These are phyloP conservation scores for Apis laboriosa DNA, from an alignment of 1,140 invertebrate species.

Conservation along the genomic window DNA sequence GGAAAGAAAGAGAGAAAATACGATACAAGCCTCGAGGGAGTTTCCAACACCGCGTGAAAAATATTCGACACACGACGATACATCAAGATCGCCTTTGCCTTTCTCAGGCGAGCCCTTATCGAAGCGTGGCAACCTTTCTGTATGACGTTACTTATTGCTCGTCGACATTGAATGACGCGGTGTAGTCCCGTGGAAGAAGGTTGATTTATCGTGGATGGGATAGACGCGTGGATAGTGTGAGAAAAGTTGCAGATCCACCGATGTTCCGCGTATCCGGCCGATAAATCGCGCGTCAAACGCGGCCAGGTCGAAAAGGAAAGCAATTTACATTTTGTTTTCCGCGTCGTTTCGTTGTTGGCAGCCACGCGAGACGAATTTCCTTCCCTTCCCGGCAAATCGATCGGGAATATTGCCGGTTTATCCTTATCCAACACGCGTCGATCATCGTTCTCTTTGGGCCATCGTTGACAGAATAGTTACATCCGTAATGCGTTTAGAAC, in stretches of 20 bases:
- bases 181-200: background rate
- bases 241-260: constrained; percentile 43
- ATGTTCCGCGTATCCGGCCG: constrained; percentile 6
- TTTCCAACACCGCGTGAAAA: background rate
- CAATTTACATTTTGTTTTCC: constrained; percentile 63
- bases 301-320: constrained; percentile 51
- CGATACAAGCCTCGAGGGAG: background rate
- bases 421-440: background rate
- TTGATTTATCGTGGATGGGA: constrained; percentile 34
- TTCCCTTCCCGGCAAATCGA: background rate
- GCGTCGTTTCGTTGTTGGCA: constrained; percentile 41
- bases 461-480: background rate
- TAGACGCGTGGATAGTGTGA: constrained; percentile 17
- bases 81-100: background rate
- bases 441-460: background rate
- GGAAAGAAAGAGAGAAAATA: background rate
- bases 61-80: background rate
- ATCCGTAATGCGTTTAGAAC: background rate
- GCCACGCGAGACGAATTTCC: background rate
- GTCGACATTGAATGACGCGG: constrained; percentile 1
- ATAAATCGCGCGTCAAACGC: constrained; percentile 41
- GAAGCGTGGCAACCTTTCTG: background rate
- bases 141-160: constrained; percentile 19
- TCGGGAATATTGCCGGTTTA: background rate
- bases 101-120: background rate